Conservation (phyloP, 35 echinoderm and acorn worm species). For the Diadema setosum region DNA sequence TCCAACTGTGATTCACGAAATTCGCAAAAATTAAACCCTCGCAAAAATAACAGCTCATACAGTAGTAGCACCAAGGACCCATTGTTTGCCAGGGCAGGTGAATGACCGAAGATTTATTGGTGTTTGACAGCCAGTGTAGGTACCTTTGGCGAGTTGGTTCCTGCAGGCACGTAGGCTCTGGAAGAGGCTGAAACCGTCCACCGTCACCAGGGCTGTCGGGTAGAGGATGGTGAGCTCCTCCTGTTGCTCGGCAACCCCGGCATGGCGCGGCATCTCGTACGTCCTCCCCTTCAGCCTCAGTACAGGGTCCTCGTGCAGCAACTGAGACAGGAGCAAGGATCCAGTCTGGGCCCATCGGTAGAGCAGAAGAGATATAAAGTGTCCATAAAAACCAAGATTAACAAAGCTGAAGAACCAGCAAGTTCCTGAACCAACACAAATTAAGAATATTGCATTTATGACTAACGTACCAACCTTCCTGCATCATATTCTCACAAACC, state of each 20-base stretch:
- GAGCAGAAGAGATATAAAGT: too few species aligned
- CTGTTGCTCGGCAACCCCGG: conserved; percentile 82
- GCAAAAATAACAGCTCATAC: too few species aligned
- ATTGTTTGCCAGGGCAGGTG: background rate
- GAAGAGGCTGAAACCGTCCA: conserved; percentile 96
- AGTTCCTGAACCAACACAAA: too few species aligned
- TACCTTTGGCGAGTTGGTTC: conserved; percentile 96
- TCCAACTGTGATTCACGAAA: too few species aligned
- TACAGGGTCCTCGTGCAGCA: conserved; percentile 92
- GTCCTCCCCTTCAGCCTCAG: conserved; percentile 90
- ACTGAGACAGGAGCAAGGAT: conserved; percentile 78
- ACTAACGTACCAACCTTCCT: too few species aligned
- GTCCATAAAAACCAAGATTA: too few species aligned
- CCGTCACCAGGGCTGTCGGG: conserved; percentile 74
- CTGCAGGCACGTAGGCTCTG: conserved; percentile 88
- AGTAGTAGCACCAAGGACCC: background rate
- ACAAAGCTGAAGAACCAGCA: too few species aligned
- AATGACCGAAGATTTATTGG: background rate
- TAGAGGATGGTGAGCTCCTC: conserved; percentile 94
- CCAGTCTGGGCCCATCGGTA: conserved; percentile 74
- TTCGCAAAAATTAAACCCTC: too few species aligned
- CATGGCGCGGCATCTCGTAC: conserved; percentile 72
- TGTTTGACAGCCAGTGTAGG: background rate
- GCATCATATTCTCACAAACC: too few species aligned
- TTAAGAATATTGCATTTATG: too few species aligned